These are phyloP conservation scores for Syrrhaptes paradoxus DNA, from an alignment of 2,113 vertebrate genomes.

Conservation along the genomic window DNA sequence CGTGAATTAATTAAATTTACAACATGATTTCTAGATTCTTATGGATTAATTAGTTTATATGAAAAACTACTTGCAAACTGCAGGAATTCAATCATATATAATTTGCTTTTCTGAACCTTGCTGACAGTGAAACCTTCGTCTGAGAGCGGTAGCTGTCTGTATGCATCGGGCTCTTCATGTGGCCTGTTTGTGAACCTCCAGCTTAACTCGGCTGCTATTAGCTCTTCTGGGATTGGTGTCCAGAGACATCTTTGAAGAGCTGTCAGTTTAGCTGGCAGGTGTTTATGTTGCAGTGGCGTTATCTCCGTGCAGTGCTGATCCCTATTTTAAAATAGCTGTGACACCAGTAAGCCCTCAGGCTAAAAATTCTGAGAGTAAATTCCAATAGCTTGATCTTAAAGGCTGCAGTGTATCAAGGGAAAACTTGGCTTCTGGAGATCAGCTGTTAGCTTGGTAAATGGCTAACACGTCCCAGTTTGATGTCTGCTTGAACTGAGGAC, in stretches of 20 bases:
- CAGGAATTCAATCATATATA: fast-evolving
- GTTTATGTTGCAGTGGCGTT: neutral
- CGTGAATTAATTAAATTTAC: fast-evolving
- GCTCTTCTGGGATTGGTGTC: neutral
- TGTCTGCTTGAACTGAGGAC: neutral
- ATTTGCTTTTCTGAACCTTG: neutral
- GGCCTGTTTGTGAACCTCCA: neutral
- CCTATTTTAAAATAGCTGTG: neutral
- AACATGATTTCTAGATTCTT: neutral
- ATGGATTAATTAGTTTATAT: neutral
- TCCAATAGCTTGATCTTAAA: neutral
- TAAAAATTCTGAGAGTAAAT: neutral
- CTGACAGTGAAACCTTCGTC: neutral
- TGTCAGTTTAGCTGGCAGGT: conserved; percentile 34
- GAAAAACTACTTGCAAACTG: neutral
- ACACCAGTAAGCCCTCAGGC: neutral
- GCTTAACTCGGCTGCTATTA: neutral
- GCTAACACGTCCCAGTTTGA: neutral
- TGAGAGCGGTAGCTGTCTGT: neutral
- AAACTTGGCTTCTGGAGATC: neutral
- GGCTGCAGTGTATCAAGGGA: neutral
- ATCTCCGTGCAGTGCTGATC: neutral
- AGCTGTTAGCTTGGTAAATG: neutral
- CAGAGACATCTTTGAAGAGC: neutral
- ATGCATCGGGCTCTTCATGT: neutral